Percentiles rank a stretch among this genome's conserved stretches.
Conservation (phyloP, 2,113 vertebrate species). For the Sceloporus tristichus region DNA sequence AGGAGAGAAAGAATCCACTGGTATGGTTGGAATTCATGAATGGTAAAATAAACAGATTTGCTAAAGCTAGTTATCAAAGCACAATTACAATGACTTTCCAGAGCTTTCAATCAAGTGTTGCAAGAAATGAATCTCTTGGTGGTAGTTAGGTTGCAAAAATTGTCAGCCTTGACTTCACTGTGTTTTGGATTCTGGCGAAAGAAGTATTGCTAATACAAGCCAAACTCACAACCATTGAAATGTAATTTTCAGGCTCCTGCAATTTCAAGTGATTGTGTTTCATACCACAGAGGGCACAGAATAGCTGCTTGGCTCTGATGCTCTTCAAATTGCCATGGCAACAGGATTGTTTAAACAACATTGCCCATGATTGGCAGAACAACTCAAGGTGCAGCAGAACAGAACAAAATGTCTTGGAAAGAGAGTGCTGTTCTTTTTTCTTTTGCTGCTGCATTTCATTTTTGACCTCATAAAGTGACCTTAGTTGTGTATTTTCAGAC, state of each 20-base stretch:
- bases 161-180: neutral
- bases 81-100: neutral
- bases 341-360: slow-evolving; percentile 24
- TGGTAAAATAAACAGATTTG: neutral
- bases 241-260: neutral
- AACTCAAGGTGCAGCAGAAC: neutral
- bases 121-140: neutral
- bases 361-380: slow-evolving; percentile 17
- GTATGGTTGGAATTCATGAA: neutral
- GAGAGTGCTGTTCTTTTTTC: neutral
- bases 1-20: neutral
- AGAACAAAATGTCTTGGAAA: slow-evolving; percentile 38
- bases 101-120: neutral
- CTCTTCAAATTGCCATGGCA: slow-evolving; percentile 11
- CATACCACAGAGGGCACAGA: slow-evolving; percentile 24
- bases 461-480: neutral
- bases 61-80: neutral
- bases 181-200: slow-evolving; percentile 9
- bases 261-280: slow-evolving; percentile 45
- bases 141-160: neutral
- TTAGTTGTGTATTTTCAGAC: neutral
- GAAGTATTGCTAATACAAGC: neutral
- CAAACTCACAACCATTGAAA: slow-evolving; percentile 14
- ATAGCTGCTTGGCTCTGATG: slow-evolving; percentile 19
- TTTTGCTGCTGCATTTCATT: neutral